phyloP scores from a whole-genome alignment of 2,888 invertebrate species.

The Hydraecia micacea region DNA sequence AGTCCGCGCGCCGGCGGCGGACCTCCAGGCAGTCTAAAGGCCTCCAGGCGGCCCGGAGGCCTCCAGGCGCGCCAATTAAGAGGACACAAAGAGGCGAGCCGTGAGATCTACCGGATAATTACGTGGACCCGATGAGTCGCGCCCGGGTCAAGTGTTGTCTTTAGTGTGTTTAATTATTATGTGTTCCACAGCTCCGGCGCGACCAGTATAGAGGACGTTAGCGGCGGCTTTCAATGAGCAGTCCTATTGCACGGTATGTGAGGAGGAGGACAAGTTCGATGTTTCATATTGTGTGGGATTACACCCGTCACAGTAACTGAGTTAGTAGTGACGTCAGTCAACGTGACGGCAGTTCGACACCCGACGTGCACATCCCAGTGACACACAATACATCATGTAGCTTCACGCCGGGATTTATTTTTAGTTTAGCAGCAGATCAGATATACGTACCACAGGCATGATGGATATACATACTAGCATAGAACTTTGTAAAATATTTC shows the following conservation, averaged over 20 bases:
- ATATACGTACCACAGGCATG: neutral
- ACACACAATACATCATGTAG: constrained; percentile 13
- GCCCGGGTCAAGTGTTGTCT: constrained; percentile 42
- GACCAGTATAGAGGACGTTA: neutral
- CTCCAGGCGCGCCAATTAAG: constrained; percentile 59
- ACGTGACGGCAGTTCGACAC: neutral
- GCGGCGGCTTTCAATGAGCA: neutral
- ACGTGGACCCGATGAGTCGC: constrained; percentile 54
- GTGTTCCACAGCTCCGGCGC: constrained; percentile 29
- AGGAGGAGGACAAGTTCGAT: too few relatives aligned
- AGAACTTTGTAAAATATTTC: neutral
- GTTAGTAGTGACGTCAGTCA: neutral
- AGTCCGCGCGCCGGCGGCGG: constrained; percentile 26
- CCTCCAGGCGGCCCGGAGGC: constrained; percentile 15
- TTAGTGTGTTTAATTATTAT: constrained; percentile 46
- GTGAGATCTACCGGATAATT: constrained; percentile 63
- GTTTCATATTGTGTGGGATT: neutral
- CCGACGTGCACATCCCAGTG: neutral
- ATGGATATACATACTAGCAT: neutral
- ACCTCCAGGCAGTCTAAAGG: constrained; percentile 23
- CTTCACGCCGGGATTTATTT: neutral
- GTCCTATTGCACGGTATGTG: neutral
- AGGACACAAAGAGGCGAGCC: constrained; percentile 55
- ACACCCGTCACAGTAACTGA: neutral
- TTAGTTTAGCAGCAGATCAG: constrained; percentile 11